These are phyloP conservation scores for Tachina grossa DNA, from an alignment of 2,888 invertebrate genomes.

Conservation along the genomic window DNA sequence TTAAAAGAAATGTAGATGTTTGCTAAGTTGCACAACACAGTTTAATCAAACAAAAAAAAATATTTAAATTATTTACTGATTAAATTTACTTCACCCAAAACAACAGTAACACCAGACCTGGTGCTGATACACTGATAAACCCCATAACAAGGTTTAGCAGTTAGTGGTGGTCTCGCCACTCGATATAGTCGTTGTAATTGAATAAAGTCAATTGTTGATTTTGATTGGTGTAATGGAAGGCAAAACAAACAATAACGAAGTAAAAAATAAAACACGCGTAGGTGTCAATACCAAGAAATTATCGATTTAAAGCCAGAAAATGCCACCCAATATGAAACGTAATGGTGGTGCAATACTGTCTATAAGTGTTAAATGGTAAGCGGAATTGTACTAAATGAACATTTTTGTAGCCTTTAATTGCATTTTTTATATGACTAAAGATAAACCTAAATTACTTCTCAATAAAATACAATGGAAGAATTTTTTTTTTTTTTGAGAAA, in stretches of 20 bases:
- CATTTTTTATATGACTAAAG: neutral
- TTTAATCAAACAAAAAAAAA: conserved; percentile 76
- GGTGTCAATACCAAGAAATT: conserved; percentile 74
- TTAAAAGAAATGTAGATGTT: conserved; percentile 71
- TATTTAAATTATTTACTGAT: conserved; percentile 82
- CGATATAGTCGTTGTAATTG: conserved; percentile 72
- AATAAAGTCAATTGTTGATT: conserved; percentile 70
- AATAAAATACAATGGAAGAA: neutral
- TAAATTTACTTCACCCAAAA: conserved; percentile 76
- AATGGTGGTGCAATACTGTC: conserved; percentile 1
- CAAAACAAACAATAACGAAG: conserved; percentile 10
- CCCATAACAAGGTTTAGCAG: conserved; percentile 62
- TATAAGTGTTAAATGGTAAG: conserved; percentile 35
- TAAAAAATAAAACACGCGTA: conserved; percentile 65
- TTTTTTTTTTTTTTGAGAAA: neutral
- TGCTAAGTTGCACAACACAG: conserved; percentile 72
- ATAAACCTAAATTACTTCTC: neutral
- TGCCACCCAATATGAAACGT: conserved; percentile 74
- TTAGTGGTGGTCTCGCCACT: conserved; percentile 67
- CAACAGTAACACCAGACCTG: conserved; percentile 52
- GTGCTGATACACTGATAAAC: conserved; percentile 64
- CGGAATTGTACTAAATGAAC: conserved; percentile 16
- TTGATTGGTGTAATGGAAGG: conserved; percentile 67
- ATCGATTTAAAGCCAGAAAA: conserved; percentile 64
- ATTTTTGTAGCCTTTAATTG: conserved; percentile 32